Base-by-base conservation (phyloP, 2,888 invertebrate species). In the Steinernema hermaphroditum region DNA sequence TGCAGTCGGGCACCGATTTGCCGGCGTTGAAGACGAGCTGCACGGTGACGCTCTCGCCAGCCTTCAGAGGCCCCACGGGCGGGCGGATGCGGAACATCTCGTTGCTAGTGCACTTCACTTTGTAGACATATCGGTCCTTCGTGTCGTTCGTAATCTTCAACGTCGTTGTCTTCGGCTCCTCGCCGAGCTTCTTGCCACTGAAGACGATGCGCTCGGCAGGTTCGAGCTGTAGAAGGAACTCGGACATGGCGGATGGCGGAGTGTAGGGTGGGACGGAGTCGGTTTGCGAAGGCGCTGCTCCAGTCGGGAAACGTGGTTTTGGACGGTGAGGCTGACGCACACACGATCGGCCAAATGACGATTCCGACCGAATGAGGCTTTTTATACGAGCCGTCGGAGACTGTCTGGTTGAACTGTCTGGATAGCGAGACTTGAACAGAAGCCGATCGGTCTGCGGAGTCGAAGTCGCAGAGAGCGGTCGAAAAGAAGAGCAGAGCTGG, bases 101-200 rank as follows among this genome's bases (percentile, higher is more conserved):
- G 75, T 82, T 82, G 50, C 79, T 79, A 4, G 82, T 82, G 76
- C 82, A 82, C 57, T 82, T 82, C 43, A 82, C 78, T 72, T 82
- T 82, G 77, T 72, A 80, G 57, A 72, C 77, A 22, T 71, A 9
- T 12, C 72, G 69, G 12, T 81, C 80, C 72, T 79, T 76, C n/a
- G 77, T 71, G 14, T 78, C 68, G 70, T 82, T 82, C 19, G 78
- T 74, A 37, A 82, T 43, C 72, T 81, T 81, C 49, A 82, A 41
- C 24, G 27, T 46, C 16, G 74, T 41, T 6, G 22, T 68, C 16
- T 72, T 77, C 2, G 73, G 50, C 72, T 81, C 80, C 24, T 79
- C 78, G 22, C 80, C 81, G 34, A 82, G 75, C 44, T 78, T 78
- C 49, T 73, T 43, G 27, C 72, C 74, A 19, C 72, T 49, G 75